Evolutionary conservation across 2,797 vertebrate genomes (phyloP).

Genomic region (Lindbergichthys nudifrons): DNA sequence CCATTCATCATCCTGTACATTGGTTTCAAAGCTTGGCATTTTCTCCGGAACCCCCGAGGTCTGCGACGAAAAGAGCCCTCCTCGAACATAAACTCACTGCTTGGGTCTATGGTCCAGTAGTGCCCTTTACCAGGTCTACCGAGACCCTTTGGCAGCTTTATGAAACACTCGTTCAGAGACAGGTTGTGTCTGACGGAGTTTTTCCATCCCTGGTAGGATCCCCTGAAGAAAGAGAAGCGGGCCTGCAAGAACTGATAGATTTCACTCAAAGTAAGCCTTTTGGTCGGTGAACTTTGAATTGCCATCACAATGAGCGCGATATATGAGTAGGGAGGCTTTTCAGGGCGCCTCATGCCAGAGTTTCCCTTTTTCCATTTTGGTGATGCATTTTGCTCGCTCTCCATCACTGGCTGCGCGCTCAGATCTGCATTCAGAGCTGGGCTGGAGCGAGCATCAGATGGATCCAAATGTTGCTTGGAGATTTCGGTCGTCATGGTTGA

Average conservation of each 20-base stretch:
- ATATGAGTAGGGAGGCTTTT: conserved; percentile 96
- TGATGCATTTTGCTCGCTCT: conserved; percentile 75
- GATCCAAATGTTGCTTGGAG: conserved; percentile 85
- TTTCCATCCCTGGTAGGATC: conserved; percentile 97
- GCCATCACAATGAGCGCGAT: conserved; percentile 98
- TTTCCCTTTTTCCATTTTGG: conserved; percentile 88
- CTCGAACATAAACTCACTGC: conserved; percentile 98
- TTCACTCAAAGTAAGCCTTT: conserved; percentile 94
- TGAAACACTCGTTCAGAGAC: conserved; percentile 96
- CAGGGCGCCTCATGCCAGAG: conserved; percentile 92
- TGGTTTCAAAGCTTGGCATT: conserved; percentile 95
- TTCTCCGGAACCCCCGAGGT: conserved; percentile 94
- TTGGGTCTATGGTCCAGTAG: conserved; percentile 98
- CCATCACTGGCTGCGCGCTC: conserved; percentile 85
- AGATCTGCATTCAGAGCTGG: conserved; percentile 81
- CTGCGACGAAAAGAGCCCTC: conserved; percentile 96
- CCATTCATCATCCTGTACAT: conserved; percentile 96
- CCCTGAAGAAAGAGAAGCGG: conserved; percentile 95
- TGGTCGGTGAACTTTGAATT: conserved; percentile 94
- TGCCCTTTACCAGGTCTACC: conserved; percentile 95
- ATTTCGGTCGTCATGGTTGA: conserved; percentile 88
- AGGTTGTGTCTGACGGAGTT: conserved; percentile 97
- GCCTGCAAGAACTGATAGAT: conserved; percentile 97
- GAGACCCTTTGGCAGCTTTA: conserved; percentile 95
- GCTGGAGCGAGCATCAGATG: conserved; percentile 83